Evolutionary conservation across 2,888 invertebrate species (phyloP), one percentile per base, ranked within the genome.

Genomic region (Acronicta leporina): DNA sequence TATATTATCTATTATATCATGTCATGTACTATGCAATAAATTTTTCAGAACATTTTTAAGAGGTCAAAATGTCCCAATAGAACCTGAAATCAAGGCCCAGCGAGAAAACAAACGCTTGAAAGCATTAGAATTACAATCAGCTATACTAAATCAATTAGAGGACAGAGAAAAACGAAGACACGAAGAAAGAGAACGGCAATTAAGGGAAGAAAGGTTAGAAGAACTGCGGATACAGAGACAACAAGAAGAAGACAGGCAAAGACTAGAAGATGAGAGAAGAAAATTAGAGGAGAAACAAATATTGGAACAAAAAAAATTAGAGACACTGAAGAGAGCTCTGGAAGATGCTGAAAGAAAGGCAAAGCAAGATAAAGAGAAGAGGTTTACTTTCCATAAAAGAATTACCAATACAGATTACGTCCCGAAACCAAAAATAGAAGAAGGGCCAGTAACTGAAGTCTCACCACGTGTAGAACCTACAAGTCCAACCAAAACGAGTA

Each of bases 61-160:
- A 71, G 98, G 98, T 9, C 98, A 98, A 92, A 98, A 98, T 89
- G 96, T 96, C 14, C 97, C 97, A 0, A 86, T 98, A 57, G 98
- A 98, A 85, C 96, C 97, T 1, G 95, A 96, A 72, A 96, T 97
- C 54, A 93, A 97, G 75, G 97, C 97, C 9, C 98, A 98, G 87
- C 95, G 98, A 72, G 98, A 98, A 91, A 95, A 96, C 62, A 97
- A 96, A 87, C 95, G 98, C 27, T 96, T 97, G 68, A 97, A 97
- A 88, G 98, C 98, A 0, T 88, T 98, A 65, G 98, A 98, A 85
- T 96, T 98, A 74, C 99, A 99, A 89, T 96, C 97, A 64, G 98
- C 97, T 13, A 97, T 98, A 77, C 95, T 97, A 75, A 96, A 96
- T 83, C 98, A 98, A 87, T 94, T 98, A 53, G 97, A 97, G 84